Evolutionary conservation across 2,113 vertebrate genomes (phyloP), one percentile per base, ranked within the genome.

Genomic region (Empidonax alnorum): DNA sequence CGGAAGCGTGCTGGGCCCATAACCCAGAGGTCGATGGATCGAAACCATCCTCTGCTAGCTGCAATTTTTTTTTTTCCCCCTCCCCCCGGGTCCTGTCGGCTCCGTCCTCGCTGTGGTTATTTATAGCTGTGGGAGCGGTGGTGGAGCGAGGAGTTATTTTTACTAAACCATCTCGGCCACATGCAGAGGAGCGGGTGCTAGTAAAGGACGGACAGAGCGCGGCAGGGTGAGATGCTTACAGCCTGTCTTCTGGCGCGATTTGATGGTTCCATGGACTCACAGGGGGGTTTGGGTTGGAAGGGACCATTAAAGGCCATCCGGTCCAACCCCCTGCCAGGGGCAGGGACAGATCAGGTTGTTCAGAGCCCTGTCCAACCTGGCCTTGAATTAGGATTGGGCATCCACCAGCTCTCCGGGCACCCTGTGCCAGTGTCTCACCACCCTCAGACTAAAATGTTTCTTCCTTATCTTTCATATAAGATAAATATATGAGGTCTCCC

Each of bases 1-100:
- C 53, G 78, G 94, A 49, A 95, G 94, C 42, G 74, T 87, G 91
- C 81, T 95, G 95, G 89, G 87, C 89, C 93, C 81, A 53, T 96
- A 94, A 94, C 77, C 81, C 93, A 84, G 93, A 91, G 74, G 61
- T 87, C 52, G 80, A 92, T 81, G 90, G 86, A 87, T 76, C 53
- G 73, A 93, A 93, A 93, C 73, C 80, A 76, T 79, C 88, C 76
- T 93, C 92, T 95, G 95, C 88, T 93, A 91, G 76, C 68, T 10
- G 6, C 5, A 7, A 8, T 50, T 27, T 28, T 52, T 3, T 27
- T 80, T 79, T 62, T 0, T 0, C 0, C 7, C 30, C 63, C 56
- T 39, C 15, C 15, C 30, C 13, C 23, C 4, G 4, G 16, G 2
- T 20, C 31, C 17, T 3, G 18, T 2, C 6, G 15, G 3, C 28